phyloP scores from a whole-genome alignment of 2,797 vertebrate genomes.

The Pseudochirops corinnae region DNA sequence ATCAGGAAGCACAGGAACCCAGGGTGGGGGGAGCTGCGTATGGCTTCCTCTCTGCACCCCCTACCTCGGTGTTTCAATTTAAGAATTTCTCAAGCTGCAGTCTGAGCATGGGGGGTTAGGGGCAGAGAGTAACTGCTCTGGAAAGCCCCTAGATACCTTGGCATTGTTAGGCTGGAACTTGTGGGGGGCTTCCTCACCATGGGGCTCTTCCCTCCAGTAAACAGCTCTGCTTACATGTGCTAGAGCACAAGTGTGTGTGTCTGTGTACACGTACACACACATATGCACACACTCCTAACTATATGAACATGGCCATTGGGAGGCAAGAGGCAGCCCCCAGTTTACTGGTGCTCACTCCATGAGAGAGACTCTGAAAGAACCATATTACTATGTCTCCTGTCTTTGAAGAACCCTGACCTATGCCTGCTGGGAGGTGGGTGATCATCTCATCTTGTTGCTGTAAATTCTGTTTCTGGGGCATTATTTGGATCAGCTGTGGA shows the following conservation, averaged over 20 bases:
- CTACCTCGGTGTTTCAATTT: neutral
- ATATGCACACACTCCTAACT: too few species aligned
- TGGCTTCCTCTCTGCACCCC: neutral
- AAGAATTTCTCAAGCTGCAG: neutral
- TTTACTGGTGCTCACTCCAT: too few species aligned
- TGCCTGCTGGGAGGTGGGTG: neutral
- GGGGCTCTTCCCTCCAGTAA: neutral
- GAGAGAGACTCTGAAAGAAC: too few species aligned
- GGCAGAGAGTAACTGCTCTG: neutral
- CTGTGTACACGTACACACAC: too few species aligned
- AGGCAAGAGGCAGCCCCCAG: too few species aligned
- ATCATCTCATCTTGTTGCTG: neutral
- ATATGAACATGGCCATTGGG: too few species aligned
- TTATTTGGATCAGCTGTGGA: slow-evolving; percentile 3
- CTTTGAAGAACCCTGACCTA: neutral
- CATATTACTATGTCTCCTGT: neutral
- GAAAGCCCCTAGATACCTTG: neutral
- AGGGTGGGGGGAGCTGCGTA: neutral
- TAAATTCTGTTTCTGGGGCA: neutral
- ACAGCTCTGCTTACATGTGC: neutral
- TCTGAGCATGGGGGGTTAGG: neutral
- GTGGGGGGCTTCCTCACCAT: neutral
- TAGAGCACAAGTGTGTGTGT: too few species aligned
- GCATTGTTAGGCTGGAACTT: neutral
- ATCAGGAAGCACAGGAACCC: neutral